Percentiles rank a stretch among this genome's conserved stretches.
These are phyloP conservation scores for Nymphalis c-album DNA, from an alignment of 2,888 invertebrate genomes.

Conservation along the genomic window DNA sequence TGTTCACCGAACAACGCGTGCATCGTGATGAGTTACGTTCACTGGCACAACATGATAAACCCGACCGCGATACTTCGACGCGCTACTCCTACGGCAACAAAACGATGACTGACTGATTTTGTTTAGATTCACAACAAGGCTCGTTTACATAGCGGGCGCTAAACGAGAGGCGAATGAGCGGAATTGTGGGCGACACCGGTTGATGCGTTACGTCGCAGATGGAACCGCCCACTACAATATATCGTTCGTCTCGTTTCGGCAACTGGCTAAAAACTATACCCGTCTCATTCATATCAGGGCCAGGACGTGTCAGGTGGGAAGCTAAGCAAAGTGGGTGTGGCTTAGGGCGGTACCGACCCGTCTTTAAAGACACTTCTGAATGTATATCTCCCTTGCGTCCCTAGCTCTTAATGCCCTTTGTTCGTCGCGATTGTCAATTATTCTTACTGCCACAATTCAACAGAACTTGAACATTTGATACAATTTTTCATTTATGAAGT, in stretches of 20 bases:
- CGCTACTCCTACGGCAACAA: conserved; percentile 76
- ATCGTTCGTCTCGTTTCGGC: conserved; percentile 38
- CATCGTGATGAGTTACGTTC: conserved; percentile 82
- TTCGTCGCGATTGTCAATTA: conserved; percentile 54
- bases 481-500: conserved; percentile 16
- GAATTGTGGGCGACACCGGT: conserved; percentile 63
- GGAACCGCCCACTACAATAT: conserved; percentile 53
- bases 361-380: conserved; percentile 48
- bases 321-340: conserved; percentile 49
- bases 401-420: conserved; percentile 56
- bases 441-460: conserved; percentile 40
- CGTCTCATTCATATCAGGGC: conserved; percentile 35
- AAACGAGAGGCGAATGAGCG: conserved; percentile 78
- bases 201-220: conserved; percentile 42
- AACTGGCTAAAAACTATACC: conserved; percentile 14
- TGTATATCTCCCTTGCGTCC: conserved; percentile 53
- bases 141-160: conserved; percentile 88
- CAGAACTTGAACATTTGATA: conserved; percentile 26
- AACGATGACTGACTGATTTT: conserved; percentile 85
- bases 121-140: conserved; percentile 92
- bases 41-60: conserved; percentile 68
- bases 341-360: conserved; percentile 49
- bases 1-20: conserved; percentile 96
- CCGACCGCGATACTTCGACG: conserved; percentile 63
- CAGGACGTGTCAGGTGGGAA: conserved; percentile 34